A percentile compares a stretch with the other conserved stretches of the same genome.
Evolutionary conservation across 2,888 invertebrate genomes (phyloP).

Genomic region (Argyra leucocephala): DNA sequence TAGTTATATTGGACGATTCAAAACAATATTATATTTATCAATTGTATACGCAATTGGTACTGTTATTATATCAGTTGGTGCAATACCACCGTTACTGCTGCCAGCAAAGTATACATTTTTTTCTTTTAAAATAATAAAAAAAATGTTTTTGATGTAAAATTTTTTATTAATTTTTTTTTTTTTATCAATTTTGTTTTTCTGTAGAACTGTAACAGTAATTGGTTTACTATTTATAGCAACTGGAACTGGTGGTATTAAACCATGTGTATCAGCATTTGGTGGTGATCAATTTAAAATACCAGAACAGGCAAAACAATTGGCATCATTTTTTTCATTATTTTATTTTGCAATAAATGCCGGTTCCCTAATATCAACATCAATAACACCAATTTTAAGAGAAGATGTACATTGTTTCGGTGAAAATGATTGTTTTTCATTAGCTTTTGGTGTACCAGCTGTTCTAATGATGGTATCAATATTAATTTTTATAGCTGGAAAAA

Average conservation of each 20-base stretch:
- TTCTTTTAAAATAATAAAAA: background rate
- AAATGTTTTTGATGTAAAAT: too few species aligned
- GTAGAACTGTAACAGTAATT: constrained; percentile 53
- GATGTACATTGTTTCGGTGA: constrained; percentile 57
- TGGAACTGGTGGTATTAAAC: constrained; percentile 75
- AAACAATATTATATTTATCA: constrained; percentile 72
- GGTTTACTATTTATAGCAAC: constrained; percentile 61
- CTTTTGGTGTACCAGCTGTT: constrained; percentile 68
- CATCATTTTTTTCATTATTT: constrained; percentile 65
- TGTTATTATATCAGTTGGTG: constrained; percentile 60
- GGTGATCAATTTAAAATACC: constrained; percentile 67
- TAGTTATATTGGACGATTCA: constrained; percentile 82
- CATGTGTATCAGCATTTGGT: constrained; percentile 72
- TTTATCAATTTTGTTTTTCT: constrained; percentile 19
- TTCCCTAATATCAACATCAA: constrained; percentile 59
- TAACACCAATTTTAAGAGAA: constrained; percentile 64
- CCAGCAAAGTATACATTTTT: constrained; percentile 44
- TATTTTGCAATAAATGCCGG: constrained; percentile 62
- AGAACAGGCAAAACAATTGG: constrained; percentile 54
- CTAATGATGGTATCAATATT: constrained; percentile 61
- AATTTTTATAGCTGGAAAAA: constrained; percentile 59
- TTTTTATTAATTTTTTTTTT: background rate
- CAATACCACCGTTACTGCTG: constrained; percentile 53
- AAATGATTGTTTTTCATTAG: constrained; percentile 59
- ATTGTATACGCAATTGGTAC: constrained; percentile 80